Conservation (phyloP, 2,797 vertebrate species). For the Hippopotamyrus pictus region DNA sequence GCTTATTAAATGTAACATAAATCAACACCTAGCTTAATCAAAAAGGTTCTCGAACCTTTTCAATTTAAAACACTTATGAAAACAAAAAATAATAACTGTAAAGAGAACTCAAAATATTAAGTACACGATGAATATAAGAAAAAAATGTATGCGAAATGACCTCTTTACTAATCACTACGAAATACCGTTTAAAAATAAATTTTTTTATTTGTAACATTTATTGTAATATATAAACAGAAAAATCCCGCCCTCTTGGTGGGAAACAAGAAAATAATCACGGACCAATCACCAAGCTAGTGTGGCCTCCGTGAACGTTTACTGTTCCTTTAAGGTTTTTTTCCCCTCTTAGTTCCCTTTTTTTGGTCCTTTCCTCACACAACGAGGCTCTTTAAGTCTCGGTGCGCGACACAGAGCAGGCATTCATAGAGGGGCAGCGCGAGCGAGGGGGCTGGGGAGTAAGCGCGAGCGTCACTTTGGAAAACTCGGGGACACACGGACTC, state of each 20-base stretch:
- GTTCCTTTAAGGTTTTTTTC: constrained; percentile 62
- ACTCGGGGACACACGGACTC: constrained; percentile 53
- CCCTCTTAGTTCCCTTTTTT: constrained; percentile 54
- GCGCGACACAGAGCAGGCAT: constrained; percentile 70
- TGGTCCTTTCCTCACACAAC: constrained; percentile 57
- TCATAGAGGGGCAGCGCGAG: constrained; percentile 59
- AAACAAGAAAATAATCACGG: constrained; percentile 31
- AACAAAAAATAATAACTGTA: neutral
- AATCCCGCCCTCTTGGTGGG: constrained; percentile 35
- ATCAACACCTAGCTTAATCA: neutral
- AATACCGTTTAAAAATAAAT: neutral
- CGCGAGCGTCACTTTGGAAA: constrained; percentile 26
- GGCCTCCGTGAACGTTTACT: constrained; percentile 48
- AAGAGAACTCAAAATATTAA: neutral
- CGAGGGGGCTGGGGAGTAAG: constrained; percentile 34
- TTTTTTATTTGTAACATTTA: constrained; percentile 10
- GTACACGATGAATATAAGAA: neutral
- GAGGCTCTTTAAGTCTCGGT: constrained; percentile 67
- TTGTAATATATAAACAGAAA: neutral
- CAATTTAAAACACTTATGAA: neutral
- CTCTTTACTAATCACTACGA: neutral
- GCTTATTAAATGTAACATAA: neutral
- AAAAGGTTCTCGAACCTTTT: neutral
- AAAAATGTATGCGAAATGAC: neutral
- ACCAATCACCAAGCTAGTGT: constrained; percentile 49